Evolutionary conservation across 1,140 invertebrate species (phyloP).

Genomic region (Agrypnia vestita): DNA sequence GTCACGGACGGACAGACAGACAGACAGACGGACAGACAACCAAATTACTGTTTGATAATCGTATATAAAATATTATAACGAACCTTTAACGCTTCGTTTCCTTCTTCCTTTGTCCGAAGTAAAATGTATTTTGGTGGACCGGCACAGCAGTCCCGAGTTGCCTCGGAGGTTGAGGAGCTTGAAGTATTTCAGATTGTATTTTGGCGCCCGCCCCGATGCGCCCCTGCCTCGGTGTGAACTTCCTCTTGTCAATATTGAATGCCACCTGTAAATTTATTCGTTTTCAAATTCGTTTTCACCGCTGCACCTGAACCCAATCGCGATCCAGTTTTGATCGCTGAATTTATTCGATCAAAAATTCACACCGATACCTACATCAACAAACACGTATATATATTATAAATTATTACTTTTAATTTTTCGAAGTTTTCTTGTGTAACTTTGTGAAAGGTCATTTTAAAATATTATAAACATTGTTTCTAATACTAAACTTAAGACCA

Average conservation of each 20-base stretch:
- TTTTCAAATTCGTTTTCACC: background rate
- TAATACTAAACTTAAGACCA: too few species aligned
- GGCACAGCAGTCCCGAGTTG: conserved; percentile 6
- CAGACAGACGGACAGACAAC: too few species aligned
- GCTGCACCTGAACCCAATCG: background rate
- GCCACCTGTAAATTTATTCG: conserved; percentile 31
- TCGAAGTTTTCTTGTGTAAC: too few species aligned
- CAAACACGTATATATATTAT: too few species aligned
- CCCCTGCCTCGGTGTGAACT: background rate
- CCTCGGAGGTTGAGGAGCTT: conserved; percentile 3
- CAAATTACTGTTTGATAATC: too few species aligned
- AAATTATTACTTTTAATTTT: too few species aligned
- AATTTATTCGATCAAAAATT: too few species aligned
- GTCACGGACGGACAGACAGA: too few species aligned
- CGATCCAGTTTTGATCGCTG: background rate
- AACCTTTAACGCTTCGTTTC: conserved; percentile 40
- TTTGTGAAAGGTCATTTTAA: too few species aligned
- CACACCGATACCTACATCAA: too few species aligned
- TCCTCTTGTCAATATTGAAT: conserved; percentile 4
- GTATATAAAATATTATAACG: too few species aligned
- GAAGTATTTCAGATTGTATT: conserved; percentile 33
- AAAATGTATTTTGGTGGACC: conserved; percentile 2
- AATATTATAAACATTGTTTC: too few species aligned
- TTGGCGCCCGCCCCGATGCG: background rate
- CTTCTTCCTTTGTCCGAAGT: conserved; percentile 2